Conservation (phyloP, 2,113 vertebrate species). For the Boleophthalmus pectinirostris region DNA sequence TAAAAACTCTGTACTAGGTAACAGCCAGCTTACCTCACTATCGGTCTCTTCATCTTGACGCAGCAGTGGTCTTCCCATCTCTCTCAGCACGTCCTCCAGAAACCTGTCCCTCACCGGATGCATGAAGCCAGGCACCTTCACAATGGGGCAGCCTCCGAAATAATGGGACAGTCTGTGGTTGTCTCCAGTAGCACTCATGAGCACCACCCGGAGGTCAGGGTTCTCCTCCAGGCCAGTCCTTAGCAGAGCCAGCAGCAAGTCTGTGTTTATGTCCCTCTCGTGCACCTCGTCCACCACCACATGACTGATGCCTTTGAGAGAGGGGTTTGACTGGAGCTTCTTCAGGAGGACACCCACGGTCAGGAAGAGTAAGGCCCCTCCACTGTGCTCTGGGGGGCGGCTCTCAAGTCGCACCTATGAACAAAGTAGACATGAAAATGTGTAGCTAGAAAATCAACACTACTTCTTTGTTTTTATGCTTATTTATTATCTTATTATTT, state of each 20-base stretch:
- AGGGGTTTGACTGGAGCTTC: conserved; percentile 91
- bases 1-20: no score
- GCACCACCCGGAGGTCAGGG: conserved; percentile 83
- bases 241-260: conserved; percentile 93
- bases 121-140: conserved; percentile 95
- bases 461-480: not conserved
- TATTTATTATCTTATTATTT: not conserved
- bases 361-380: conserved; percentile 93
- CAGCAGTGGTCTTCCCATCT: conserved; percentile 72
- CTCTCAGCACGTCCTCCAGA: conserved; percentile 88
- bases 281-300: conserved; percentile 97
- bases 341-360: conserved; percentile 91
- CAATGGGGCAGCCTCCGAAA: conserved; percentile 86
- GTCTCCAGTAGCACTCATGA: conserved; percentile 96
- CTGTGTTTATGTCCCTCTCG: conserved; percentile 93
- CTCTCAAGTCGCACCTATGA: conserved; percentile 90
- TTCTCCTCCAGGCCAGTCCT: conserved; percentile 82
- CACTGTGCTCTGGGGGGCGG: conserved; percentile 81
- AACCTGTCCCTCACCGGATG: conserved; percentile 89
- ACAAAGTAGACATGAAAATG: not conserved
- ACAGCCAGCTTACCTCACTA: not conserved
- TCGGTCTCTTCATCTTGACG: not conserved
- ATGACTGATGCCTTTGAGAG: conserved; percentile 89
- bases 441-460: no score
- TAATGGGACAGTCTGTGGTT: conserved; percentile 87